Percentiles rank a stretch among this genome's conserved stretches.
Conservation (phyloP, 1,140 invertebrate species). For the Dreissena rostriformis region DNA sequence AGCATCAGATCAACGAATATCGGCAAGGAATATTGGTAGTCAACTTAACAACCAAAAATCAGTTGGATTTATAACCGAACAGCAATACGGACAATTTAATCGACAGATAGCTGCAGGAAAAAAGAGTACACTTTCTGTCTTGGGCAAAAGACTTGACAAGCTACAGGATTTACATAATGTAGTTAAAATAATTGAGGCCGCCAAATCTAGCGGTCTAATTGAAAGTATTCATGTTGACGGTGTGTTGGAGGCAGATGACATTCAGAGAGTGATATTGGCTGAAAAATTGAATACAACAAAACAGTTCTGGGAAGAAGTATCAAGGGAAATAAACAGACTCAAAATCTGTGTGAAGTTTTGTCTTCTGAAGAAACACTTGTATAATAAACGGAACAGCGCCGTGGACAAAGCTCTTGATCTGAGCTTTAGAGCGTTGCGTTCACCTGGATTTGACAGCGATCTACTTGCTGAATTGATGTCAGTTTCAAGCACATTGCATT, state of each 20-base stretch:
- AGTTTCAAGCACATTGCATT: no score
- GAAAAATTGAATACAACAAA: neutral
- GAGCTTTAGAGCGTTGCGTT: no score
- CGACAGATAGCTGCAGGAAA: neutral
- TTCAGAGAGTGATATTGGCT: neutral
- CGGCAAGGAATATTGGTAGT: neutral
- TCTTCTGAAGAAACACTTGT: neutral
- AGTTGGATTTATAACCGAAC: neutral
- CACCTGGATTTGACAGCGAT: no score
- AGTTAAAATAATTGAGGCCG: neutral
- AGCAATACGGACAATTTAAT: neutral
- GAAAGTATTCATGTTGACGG: neutral
- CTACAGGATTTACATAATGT: neutral
- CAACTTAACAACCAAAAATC: neutral
- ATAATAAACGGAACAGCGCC: neutral
- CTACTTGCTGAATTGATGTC: no score
- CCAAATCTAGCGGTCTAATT: neutral
- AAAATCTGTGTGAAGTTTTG: neutral
- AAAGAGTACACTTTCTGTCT: neutral
- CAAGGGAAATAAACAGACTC: conserved; percentile 3
- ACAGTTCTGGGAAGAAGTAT: conserved; percentile 30
- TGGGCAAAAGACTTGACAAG: neutral
- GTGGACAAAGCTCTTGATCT: neutral
- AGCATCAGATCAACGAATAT: neutral
- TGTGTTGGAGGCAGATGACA: neutral